Percentiles rank a stretch among this genome's conserved stretches.
Conservation (phyloP, 2,113 vertebrate genomes). For the Falco punctatus region DNA sequence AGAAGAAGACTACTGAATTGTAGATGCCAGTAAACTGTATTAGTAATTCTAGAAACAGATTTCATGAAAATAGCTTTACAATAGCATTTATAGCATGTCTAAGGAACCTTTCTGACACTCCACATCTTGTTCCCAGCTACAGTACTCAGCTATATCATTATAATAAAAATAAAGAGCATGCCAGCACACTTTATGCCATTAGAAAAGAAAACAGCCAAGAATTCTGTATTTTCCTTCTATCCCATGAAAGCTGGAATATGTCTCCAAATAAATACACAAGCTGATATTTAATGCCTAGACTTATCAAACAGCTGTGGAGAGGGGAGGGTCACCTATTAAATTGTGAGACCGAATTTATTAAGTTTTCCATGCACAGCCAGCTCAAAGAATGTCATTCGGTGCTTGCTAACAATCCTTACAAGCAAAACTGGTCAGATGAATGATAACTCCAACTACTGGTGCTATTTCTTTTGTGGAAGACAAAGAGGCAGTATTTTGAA, state of each 20-base stretch:
- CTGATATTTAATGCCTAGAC: neutral
- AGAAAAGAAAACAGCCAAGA: neutral
- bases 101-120: neutral
- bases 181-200: neutral
- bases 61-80: neutral
- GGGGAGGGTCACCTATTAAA: neutral
- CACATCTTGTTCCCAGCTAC: neutral
- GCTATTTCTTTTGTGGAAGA: slow-evolving; percentile 47
- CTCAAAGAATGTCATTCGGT: slow-evolving; percentile 36
- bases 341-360: slow-evolving; percentile 51
- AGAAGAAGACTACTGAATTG: neutral
- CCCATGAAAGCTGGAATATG: neutral
- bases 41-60: neutral
- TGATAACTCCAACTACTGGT: slow-evolving; percentile 14
- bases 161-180: neutral
- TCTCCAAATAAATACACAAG: slow-evolving; percentile 13
- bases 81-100: neutral
- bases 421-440: slow-evolving; percentile 16
- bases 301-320: neutral
- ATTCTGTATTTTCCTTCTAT: neutral
- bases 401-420: slow-evolving; percentile 18
- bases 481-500: slow-evolving; percentile 67
- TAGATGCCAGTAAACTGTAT: neutral
- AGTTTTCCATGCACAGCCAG: slow-evolving; percentile 49
- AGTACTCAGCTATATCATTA: neutral